Percentiles rank a stretch among this genome's conserved stretches.
These are phyloP conservation scores for Tribolium castaneum DNA, from an alignment of 1,140 invertebrate genomes.

Conservation along the genomic window DNA sequence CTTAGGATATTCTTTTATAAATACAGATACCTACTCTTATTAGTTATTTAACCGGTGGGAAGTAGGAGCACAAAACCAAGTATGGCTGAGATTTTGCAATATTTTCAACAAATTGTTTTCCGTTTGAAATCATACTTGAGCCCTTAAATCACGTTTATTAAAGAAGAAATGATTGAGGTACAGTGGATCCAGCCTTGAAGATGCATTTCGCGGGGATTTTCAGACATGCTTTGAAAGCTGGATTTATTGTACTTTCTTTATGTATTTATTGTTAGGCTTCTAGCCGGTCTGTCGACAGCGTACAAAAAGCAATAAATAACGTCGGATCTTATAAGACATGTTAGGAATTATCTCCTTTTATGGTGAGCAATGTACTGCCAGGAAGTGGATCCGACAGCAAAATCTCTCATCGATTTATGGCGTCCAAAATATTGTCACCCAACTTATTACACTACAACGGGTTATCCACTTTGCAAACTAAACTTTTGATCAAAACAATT, in stretches of 20 bases:
- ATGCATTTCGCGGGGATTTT: conserved; percentile 10
- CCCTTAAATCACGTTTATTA: conserved; percentile 10
- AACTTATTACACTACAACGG: neutral
- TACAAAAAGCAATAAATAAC: conserved; percentile 38
- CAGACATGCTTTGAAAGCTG: conserved; percentile 3
- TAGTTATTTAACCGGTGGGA: too few species aligned
- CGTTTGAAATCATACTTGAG: neutral
- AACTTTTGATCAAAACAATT: neutral
- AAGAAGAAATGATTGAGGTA: neutral
- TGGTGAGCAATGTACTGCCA: conserved; percentile 27
- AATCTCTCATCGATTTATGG: conserved; percentile 36
- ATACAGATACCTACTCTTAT: too few species aligned
- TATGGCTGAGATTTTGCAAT: neutral
- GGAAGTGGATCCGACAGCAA: conserved; percentile 20
- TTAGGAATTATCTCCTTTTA: conserved; percentile 37
- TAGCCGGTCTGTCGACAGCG: conserved; percentile 23
- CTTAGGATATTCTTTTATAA: too few species aligned
- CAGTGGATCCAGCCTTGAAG: neutral
- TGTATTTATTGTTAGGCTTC: conserved; percentile 22
- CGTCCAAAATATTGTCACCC: conserved; percentile 8
- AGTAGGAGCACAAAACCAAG: too few species aligned
- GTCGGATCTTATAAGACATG: conserved; percentile 27
- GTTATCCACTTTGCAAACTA: neutral
- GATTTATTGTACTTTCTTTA: conserved; percentile 30
- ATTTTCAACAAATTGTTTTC: conserved; percentile 10